phyloP scores from a whole-genome alignment of 2,888 invertebrate genomes.

The Agrochola lychnidis region DNA sequence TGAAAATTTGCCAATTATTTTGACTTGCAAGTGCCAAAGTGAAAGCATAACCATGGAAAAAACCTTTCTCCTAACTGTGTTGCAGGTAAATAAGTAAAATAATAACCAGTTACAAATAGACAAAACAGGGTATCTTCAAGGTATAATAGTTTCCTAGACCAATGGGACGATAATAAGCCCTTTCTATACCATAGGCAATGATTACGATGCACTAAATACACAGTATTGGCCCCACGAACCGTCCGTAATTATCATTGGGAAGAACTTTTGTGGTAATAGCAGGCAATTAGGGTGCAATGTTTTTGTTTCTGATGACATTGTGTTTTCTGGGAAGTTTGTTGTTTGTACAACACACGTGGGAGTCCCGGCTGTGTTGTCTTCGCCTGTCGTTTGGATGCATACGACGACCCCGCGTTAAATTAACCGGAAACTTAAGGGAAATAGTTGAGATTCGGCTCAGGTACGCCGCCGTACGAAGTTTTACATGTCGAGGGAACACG shows the following conservation, averaged over 20 bases:
- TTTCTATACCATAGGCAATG: conserved; percentile 48
- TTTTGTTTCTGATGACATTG: conserved; percentile 86
- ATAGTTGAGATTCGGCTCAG: conserved; percentile 87
- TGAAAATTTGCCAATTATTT: background rate
- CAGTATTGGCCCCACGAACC: conserved; percentile 64
- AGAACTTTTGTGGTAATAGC: conserved; percentile 76
- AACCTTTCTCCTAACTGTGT: background rate
- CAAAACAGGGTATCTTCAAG: conserved; percentile 22
- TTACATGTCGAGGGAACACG: conserved; percentile 46
- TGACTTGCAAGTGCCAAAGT: background rate
- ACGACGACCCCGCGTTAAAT: conserved; percentile 86
- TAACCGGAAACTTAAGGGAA: conserved; percentile 88
- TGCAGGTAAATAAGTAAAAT: conserved; percentile 4
- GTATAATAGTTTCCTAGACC: conserved; percentile 44
- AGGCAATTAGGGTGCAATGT: conserved; percentile 83
- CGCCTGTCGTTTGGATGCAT: conserved; percentile 82
- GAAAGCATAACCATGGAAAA: background rate
- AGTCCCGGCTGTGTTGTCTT: conserved; percentile 74
- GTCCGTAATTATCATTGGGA: conserved; percentile 75
- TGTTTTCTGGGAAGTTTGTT: conserved; percentile 84
- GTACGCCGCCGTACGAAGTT: conserved; percentile 73
- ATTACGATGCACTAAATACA: conserved; percentile 66
- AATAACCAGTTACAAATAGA: conserved; percentile 36
- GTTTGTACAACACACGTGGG: conserved; percentile 86
- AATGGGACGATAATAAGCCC: conserved; percentile 52